Evolutionary conservation across 2,113 vertebrate species (phyloP).

Genomic region (Anseranas semipalmata): DNA sequence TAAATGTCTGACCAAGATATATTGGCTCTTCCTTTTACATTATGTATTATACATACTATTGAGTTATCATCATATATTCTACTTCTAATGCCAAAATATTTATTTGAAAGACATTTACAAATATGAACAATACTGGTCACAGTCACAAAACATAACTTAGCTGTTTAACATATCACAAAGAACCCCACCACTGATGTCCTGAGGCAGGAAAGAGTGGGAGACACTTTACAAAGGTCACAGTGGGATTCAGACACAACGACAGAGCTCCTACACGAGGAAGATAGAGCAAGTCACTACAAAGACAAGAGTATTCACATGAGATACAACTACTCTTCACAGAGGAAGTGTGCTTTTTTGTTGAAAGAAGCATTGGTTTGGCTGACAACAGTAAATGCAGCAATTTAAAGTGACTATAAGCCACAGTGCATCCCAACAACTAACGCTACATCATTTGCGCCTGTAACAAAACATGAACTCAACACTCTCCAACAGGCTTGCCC

Average conservation of each 20-base stretch:
- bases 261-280: background rate
- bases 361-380: background rate
- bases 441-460: background rate
- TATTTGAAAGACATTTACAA: background rate
- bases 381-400: background rate
- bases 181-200: background rate
- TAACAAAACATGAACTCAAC: conserved; percentile 48
- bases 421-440: background rate
- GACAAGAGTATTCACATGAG: background rate
- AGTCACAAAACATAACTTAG: background rate
- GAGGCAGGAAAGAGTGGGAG: background rate
- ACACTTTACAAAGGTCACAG: background rate
- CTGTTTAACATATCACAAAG: background rate
- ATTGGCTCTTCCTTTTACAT: background rate
- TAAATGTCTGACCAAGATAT: background rate
- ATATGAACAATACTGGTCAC: background rate
- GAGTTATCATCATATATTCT: background rate
- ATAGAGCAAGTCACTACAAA: background rate
- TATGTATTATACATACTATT: background rate
- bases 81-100: background rate
- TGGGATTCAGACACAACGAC: background rate
- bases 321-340: background rate
- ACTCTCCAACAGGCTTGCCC: conserved; percentile 43
- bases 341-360: background rate
- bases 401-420: conserved; percentile 18